These are phyloP conservation scores for Serrognathus titanus DNA, from an alignment of 2,888 invertebrate species.

Conservation along the genomic window DNA sequence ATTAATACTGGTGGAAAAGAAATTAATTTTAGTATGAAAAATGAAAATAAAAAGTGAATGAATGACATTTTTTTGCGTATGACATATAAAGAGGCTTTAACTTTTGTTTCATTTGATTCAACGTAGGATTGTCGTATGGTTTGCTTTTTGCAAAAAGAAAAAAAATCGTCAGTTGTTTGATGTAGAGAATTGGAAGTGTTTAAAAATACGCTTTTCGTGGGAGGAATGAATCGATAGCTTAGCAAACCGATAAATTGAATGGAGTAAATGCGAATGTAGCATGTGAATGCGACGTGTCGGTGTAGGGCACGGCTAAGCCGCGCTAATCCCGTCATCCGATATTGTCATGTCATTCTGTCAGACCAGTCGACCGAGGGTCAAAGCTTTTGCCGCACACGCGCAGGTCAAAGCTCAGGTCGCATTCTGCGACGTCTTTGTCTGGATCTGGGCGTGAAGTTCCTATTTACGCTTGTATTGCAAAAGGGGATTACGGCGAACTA, in stretches of 20 bases:
- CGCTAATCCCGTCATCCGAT: slow-evolving; percentile 49
- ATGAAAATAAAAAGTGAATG: no score
- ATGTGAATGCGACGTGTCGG: slow-evolving; percentile 41
- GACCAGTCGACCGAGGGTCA: slow-evolving; percentile 36
- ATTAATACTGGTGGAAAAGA: no score
- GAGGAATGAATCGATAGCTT: background rate
- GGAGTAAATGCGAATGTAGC: slow-evolving; percentile 28
- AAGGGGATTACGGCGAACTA: no score
- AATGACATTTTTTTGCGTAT: no score
- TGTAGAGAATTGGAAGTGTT: no score
- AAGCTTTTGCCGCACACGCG: slow-evolving; percentile 32
- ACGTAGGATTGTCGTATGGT: no score
- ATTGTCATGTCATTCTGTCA: slow-evolving; percentile 52
- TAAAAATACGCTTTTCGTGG: background rate
- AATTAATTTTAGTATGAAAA: no score
- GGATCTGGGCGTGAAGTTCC: background rate
- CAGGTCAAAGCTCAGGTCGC: slow-evolving; percentile 8
- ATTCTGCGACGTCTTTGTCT: background rate
- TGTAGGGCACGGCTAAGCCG: slow-evolving; percentile 46
- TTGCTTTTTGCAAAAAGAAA: no score
- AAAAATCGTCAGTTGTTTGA: no score
- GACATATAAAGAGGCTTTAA: no score
- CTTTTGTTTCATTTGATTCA: no score
- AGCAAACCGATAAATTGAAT: slow-evolving; percentile 7
- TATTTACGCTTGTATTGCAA: no score